Evolutionary conservation across 2,113 vertebrate genomes (phyloP), one percentile per base, ranked within the genome.

Genomic region (Pelobates fuscus): DNA sequence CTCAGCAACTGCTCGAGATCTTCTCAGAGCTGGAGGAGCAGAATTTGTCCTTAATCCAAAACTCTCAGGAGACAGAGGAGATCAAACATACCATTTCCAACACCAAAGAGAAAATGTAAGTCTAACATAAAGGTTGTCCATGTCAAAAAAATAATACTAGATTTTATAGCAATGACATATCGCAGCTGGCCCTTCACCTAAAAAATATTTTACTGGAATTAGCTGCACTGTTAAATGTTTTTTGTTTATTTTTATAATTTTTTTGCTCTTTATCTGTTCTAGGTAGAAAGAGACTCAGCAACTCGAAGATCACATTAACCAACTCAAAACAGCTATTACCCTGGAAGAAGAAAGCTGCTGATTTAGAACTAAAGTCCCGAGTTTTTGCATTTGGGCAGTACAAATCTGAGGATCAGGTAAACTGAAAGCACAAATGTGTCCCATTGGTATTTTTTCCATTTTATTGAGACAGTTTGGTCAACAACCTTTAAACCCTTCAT

Each of bases 1-100:
- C 95, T 0, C 85, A 94, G 52, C 93, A 98, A 83, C 84, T 98
- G 3, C 80, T 98, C 79, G 82, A 91, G 24, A 6, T 93, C 83
- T 91, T 98, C 79, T 84, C 15, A 2, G 83, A 93, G 78, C 86
- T 96, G 82, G 93, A 93, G 18, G 93, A 98, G 78, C 92, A 98
- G 82, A 97, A 92, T 81, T 81, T 96, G 46, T 93, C 91, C 0
- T 85, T 97, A 21, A 88, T 96, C 68, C 91, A 95, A 81, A 94
- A 94, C 85, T 91, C 85, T 0, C 89, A 91, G 2, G 92, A 95
- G 60, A 87, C 82, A 0, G 89, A 95, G 17, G 88, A 93, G 21
- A 84, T 94, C 24, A 84, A 69, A 1, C 78, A 86, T 27, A 80
- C 80, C 44, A 84, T 93, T 71, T 81, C 85, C 67, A 86, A 49